These are phyloP conservation scores for Pomacea maculata DNA, from an alignment of 1,140 invertebrate species.

Conservation along the genomic window DNA sequence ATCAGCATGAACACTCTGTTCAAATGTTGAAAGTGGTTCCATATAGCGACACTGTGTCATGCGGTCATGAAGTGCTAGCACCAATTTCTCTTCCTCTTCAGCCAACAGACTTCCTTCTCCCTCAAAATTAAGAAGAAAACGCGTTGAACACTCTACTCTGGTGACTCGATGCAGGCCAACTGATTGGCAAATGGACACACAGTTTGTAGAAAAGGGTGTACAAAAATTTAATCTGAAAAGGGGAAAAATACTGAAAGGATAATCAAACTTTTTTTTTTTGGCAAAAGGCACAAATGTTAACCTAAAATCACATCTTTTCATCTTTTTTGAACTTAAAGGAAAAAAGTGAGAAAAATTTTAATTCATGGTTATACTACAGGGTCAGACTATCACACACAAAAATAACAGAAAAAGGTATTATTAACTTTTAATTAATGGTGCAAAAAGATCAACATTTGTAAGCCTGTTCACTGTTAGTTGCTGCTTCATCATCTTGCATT, in stretches of 20 bases:
- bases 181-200: constrained; percentile 90
- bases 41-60: constrained; percentile 85
- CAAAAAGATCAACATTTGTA: too few species aligned
- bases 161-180: constrained; percentile 78
- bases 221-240: constrained; percentile 86
- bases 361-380: neutral
- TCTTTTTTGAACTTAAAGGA: neutral
- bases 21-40: constrained; percentile 77
- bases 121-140: constrained; percentile 76
- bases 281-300: neutral
- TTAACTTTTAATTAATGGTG: too few species aligned
- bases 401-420: too few species aligned
- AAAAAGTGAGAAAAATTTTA: too few species aligned
- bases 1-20: constrained; percentile 72
- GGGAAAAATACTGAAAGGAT: neutral
- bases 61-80: constrained; percentile 77
- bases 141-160: constrained; percentile 82
- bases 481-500: too few species aligned
- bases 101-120: constrained; percentile 23
- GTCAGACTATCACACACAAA: neutral
- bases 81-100: constrained; percentile 37
- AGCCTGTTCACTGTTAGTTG: too few species aligned
- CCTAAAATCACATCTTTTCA: neutral
- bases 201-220: constrained; percentile 93
- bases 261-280: neutral